Evolutionary conservation across 2,797 vertebrate genomes (phyloP), one percentile per base, ranked within the genome.

Genomic region (Pristis pectinata): DNA sequence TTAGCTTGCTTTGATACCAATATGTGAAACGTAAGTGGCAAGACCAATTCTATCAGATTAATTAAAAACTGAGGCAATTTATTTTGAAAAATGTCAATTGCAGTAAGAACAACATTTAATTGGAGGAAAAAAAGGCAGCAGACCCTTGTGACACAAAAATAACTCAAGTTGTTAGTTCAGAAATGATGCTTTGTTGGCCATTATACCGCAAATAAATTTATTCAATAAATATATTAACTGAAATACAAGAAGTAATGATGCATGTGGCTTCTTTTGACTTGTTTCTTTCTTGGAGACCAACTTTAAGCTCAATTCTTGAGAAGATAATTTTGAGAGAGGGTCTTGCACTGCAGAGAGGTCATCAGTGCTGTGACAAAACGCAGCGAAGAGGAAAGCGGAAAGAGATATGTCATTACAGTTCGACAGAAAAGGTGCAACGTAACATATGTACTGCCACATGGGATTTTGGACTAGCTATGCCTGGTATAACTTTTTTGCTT

Each of bases 401-500:
- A 94, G 70, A 5, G 34, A 94, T 94, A 94, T 94, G 94, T 79
- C 95, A 95, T 95, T 95, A 94, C 95, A 95, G 93, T 94, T 6
- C 4, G 94, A 2, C 1, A 95, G 95, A 77, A 94, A 95, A 95
- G 30, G 94, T 6, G 22, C 56, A 59, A 94, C 70, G 0, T 59
- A 96, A 85, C 95, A 95, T 95, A 92, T 76, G 79, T 87, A 95
- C 95, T 95, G 95, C 64, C 95, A 95, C 79, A 95, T 96, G 95
- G 95, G 95, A 96, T 94, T 94, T 95, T 94, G 95, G 95, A 95
- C 94, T 72, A 94, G 95, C 95, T 94, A 92, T 95, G 89, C 30
- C 91, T 95, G 41, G 92, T 95, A 95, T 95, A 95, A 96, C 96
- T 97, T 97, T 97, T 96, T 95, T 95, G 94, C 97, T 96, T 96